These are phyloP conservation scores for Simalia tracyae DNA, from an alignment of 2,797 vertebrate genomes.

Conservation along the genomic window DNA sequence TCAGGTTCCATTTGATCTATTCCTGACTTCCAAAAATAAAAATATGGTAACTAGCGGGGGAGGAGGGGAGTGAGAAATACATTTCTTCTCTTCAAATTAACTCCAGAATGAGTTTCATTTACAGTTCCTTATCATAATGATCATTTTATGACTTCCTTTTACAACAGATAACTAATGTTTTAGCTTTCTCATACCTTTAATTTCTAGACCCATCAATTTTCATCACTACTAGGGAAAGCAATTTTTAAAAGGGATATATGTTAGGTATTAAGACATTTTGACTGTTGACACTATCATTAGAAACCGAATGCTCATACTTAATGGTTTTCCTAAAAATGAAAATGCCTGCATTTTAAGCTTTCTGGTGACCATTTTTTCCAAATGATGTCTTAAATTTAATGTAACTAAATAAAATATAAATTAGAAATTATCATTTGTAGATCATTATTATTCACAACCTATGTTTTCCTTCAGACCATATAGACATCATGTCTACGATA, in stretches of 20 bases:
- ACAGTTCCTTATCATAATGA: background rate
- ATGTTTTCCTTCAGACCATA: background rate
- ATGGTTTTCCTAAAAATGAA: background rate
- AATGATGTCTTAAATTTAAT: constrained; percentile 50
- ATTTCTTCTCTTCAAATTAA: background rate
- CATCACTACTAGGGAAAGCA: background rate
- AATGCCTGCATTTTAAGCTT: background rate
- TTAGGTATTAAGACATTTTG: background rate
- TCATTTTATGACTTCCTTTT: background rate
- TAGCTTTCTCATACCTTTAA: background rate
- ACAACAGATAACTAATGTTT: background rate
- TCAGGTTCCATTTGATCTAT: background rate
- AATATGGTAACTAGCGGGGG: background rate
- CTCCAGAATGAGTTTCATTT: background rate
- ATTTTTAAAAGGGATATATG: background rate
- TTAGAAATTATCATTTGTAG: constrained; percentile 59
- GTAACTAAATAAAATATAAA: constrained; percentile 57
- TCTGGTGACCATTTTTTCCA: constrained; percentile 26
- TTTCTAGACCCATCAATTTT: background rate
- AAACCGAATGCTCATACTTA: background rate
- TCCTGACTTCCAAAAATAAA: background rate
- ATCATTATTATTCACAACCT: constrained; percentile 62
- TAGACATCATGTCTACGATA: constrained; percentile 56
- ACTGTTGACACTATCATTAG: background rate
- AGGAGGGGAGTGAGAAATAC: too few relatives aligned